Evolutionary conservation across 1,140 invertebrate species (phyloP).

Genomic region (Danaus melanippus): DNA sequence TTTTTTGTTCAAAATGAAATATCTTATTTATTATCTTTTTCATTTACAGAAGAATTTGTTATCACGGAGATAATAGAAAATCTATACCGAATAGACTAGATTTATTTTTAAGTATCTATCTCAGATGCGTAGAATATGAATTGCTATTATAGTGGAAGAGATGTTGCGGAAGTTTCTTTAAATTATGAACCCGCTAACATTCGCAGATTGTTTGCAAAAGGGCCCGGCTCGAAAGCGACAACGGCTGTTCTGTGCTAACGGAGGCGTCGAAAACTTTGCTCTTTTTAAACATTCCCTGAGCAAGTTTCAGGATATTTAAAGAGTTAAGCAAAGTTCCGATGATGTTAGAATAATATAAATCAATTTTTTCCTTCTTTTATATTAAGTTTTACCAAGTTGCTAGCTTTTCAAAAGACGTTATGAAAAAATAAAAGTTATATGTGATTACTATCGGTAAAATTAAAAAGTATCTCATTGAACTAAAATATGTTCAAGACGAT

Average conservation of each 20-base stretch:
- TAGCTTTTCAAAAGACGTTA: no score
- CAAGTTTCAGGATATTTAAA: conserved; percentile 14
- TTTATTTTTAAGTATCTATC: no score
- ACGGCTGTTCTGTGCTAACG: conserved; percentile 15
- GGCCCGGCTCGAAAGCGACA: conserved; percentile 10
- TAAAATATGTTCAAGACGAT: no score
- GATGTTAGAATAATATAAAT: conserved; percentile 3
- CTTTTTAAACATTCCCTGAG: conserved; percentile 26
- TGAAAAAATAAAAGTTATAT: no score
- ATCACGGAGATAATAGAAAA: no score
- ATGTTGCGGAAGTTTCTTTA: conserved; percentile 26
- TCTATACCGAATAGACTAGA: no score
- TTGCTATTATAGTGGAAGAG: conserved; percentile 16
- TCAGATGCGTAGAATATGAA: conserved; percentile 13
- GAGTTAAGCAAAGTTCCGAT: conserved; percentile 2
- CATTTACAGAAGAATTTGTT: no score
- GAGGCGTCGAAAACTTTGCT: conserved; percentile 31
- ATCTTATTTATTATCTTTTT: no score
- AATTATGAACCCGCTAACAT: conserved; percentile 36
- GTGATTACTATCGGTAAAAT: no score
- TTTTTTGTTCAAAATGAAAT: no score
- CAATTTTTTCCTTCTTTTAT: conserved; percentile 1
- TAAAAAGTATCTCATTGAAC: no score
- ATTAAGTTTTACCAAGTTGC: conserved; percentile 2
- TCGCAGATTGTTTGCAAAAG: conserved; percentile 33